Evolutionary conservation across 2,888 invertebrate genomes (phyloP), one percentile per base, ranked within the genome.

Genomic region (Zygogramma bicolorata): DNA sequence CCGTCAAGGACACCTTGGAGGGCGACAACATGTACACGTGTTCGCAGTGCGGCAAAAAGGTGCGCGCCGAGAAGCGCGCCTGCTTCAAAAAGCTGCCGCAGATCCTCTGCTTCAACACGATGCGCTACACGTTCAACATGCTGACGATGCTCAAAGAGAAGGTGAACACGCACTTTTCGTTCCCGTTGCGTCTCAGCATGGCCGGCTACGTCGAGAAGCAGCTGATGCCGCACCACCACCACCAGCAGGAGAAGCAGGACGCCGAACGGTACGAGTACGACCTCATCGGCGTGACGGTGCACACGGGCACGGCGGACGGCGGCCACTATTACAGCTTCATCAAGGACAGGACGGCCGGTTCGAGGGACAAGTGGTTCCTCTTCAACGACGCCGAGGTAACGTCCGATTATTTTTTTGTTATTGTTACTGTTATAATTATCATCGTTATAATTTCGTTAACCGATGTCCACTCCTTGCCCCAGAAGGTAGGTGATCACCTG

Each of bases 21-120:
- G 98, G 98, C 58, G 98, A 98, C 87, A 98, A 98, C 86, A 98
- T 98, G 94, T 98, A 98, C 86, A 98, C 97, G 0, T 98, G 98
- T 86, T 97, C 97, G 13, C 96, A 97, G 82, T 98, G 97, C 85
- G 94, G 96, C 5, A 95, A 94, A 83, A 98, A 98, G 90, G 98
- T 98, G 53, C 90, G 97, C 58, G 98, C 98, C 0, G 97, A 98
- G 86, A 98, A 98, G 86, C 89, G 95, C 92, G 93, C 83, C 73
- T 76, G 78, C 25, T 97, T 98, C 86, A 97, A 97, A 86, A 96
- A 95, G 83, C 89, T 98, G 27, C 98, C 98, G 0, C 94, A 95
- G 77, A 97, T 98, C 74, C 88, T 98, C 25, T 97, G 97, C 85
- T 97, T 98, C 87, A 98, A 98, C 87, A 98, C 97, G 0, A 97